Conservation (phyloP, 2,888 invertebrate genomes). For the Fabriciana adippe region DNA sequence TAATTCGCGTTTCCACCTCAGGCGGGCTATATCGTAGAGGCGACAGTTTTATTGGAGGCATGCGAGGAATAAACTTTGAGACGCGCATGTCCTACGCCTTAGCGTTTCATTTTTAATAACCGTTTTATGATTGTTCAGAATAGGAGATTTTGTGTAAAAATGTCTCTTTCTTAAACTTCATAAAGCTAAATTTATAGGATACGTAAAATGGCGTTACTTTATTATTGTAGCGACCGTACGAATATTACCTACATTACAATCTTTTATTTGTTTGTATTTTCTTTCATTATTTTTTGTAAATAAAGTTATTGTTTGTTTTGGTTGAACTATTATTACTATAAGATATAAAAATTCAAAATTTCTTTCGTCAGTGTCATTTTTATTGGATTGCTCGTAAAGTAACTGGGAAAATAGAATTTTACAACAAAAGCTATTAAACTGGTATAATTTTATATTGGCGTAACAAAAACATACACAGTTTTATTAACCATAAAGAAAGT, state of each 20-base stretch:
- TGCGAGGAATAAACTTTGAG: conserved; percentile 51
- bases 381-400: conserved; percentile 14
- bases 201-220: conserved; percentile 4
- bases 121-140: conserved; percentile 30
- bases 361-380: neutral
- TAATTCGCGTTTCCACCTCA: conserved; percentile 57
- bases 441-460: conserved; percentile 23
- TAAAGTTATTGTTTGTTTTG: neutral
- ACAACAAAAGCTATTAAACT: conserved; percentile 31
- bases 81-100: conserved; percentile 24
- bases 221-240: neutral
- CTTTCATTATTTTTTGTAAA: neutral
- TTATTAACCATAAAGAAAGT: conserved; percentile 29
- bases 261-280: too few relatives aligned
- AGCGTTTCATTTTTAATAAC: conserved; percentile 31
- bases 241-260: conserved; percentile 3
- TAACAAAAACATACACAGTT: conserved; percentile 28
- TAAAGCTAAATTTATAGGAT: conserved; percentile 30
- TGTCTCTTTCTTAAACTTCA: conserved; percentile 17
- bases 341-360: neutral
- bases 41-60: conserved; percentile 48
- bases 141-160: conserved; percentile 26
- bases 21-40: conserved; percentile 49
- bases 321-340: neutral
- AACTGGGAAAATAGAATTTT: conserved; percentile 30